Conservation (phyloP, 2,113 vertebrate genomes). For the Brachirus orientalis region DNA sequence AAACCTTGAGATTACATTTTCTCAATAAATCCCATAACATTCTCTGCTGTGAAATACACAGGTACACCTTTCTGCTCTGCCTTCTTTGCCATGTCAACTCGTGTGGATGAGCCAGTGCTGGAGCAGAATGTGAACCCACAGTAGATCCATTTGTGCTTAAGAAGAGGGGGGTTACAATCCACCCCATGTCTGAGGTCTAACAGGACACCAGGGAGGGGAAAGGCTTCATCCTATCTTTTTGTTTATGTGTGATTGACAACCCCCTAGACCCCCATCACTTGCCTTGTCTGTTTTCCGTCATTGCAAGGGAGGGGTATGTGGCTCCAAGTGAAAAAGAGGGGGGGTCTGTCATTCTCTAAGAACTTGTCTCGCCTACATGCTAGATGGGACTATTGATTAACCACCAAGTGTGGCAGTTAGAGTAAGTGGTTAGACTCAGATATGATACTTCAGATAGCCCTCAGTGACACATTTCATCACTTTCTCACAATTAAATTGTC, state of each 20-base stretch:
- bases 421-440: constrained; percentile 35
- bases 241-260: constrained; percentile 63
- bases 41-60: not conserved
- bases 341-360: constrained; percentile 38
- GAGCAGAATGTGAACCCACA: constrained; percentile 49
- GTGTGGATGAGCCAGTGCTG: constrained; percentile 19
- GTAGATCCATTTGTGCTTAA: constrained; percentile 64
- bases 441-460: constrained; percentile 8
- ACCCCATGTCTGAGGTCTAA: constrained; percentile 57
- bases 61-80: not conserved
- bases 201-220: constrained; percentile 55
- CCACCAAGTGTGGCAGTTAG: constrained; percentile 25
- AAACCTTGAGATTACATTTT: too few species aligned
- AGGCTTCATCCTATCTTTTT: constrained; percentile 61
- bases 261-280: constrained; percentile 51
- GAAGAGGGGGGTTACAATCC: constrained; percentile 29
- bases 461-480: constrained; percentile 13
- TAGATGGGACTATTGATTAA: constrained; percentile 67
- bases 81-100: not conserved
- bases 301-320: constrained; percentile 15
- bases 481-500: constrained; percentile 2
- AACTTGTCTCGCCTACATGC: constrained; percentile 46
- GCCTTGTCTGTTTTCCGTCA: constrained; percentile 28
- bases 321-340: constrained; percentile 32
- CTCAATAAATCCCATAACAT: too few species aligned